phyloP scores from a whole-genome alignment of 2,888 invertebrate species.

The Acanthoscelides obtectus region DNA sequence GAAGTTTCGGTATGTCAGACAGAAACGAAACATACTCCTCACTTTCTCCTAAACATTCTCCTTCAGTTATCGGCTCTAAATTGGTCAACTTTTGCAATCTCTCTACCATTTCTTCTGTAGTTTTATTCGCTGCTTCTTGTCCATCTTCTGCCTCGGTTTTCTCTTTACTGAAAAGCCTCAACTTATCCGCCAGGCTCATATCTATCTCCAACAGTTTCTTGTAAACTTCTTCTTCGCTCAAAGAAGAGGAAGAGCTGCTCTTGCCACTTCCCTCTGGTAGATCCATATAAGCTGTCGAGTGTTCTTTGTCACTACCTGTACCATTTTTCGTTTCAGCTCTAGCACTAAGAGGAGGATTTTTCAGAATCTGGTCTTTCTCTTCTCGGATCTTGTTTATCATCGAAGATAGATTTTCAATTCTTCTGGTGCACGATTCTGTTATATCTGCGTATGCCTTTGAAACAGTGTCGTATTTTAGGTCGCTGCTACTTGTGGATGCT shows the following conservation, averaged over 20 bases:
- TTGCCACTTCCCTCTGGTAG: constrained; percentile 26
- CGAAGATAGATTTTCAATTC: constrained; percentile 54
- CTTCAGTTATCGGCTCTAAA: not conserved
- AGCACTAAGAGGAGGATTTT: constrained; percentile 30
- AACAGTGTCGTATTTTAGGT: constrained; percentile 23
- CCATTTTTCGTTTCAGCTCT: constrained; percentile 14
- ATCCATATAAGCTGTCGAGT: constrained; percentile 38
- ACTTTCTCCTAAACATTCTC: too few species aligned
- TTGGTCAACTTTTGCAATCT: constrained; percentile 21
- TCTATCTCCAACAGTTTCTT: constrained; percentile 37
- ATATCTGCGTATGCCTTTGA: constrained; percentile 48
- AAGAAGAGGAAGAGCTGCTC: constrained; percentile 15
- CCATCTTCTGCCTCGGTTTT: not conserved
- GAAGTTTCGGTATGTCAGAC: constrained; percentile 43
- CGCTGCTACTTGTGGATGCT: not conserved
- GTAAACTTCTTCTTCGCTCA: constrained; percentile 27
- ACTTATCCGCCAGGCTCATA: constrained; percentile 32
- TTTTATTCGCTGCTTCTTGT: constrained; percentile 1
- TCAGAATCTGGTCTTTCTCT: constrained; percentile 50
- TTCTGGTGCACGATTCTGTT: constrained; percentile 52
- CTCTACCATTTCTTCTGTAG: constrained; percentile 21
- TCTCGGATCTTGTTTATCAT: constrained; percentile 56
- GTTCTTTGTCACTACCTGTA: constrained; percentile 23
- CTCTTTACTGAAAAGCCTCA: constrained; percentile 24
- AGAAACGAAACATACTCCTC: constrained; percentile 38